phyloP scores from a whole-genome alignment of 30 jellyfish, hydroid and myxozoan genomes.

The Morbakka virulenta region DNA sequence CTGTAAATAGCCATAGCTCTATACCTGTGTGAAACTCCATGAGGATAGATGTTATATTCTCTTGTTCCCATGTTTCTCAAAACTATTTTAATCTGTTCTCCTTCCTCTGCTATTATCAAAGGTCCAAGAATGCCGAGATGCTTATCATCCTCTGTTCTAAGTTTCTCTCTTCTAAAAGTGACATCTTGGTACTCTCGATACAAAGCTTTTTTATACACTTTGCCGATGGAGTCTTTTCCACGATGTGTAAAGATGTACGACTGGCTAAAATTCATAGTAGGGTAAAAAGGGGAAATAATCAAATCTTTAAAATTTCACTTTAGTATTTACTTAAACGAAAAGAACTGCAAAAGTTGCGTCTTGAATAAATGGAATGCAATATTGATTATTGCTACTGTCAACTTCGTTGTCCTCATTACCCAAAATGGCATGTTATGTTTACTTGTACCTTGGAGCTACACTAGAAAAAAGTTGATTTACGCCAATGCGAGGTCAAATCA shows the following conservation, averaged over 20 bases:
- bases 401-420: too few relatives aligned
- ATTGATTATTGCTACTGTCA: too few relatives aligned
- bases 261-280: too few relatives aligned
- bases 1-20: not conserved
- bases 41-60: slow-evolving; percentile 43
- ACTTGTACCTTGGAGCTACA: too few relatives aligned
- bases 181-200: slow-evolving; percentile 56
- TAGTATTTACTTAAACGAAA: too few relatives aligned
- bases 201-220: slow-evolving; percentile 50
- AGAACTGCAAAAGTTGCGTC: too few relatives aligned
- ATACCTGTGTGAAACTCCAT: slow-evolving; percentile 47
- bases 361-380: too few relatives aligned
- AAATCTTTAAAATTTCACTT: too few relatives aligned
- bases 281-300: too few relatives aligned
- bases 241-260: slow-evolving; percentile 39
- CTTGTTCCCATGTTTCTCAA: slow-evolving; percentile 64
- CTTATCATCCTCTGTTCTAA: slow-evolving; percentile 12
- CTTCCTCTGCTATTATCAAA: slow-evolving; percentile 66
- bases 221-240: slow-evolving; percentile 48
- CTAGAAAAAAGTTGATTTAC: too few relatives aligned
- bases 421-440: too few relatives aligned
- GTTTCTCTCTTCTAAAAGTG: slow-evolving; percentile 12
- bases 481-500: too few relatives aligned
- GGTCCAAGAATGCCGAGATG: slow-evolving; percentile 68
- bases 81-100: slow-evolving; percentile 40